Percentiles rank a stretch among this genome's conserved stretches.
phyloP scores from a whole-genome alignment of 2,797 vertebrate genomes.

The Eidolon dupreanum region DNA sequence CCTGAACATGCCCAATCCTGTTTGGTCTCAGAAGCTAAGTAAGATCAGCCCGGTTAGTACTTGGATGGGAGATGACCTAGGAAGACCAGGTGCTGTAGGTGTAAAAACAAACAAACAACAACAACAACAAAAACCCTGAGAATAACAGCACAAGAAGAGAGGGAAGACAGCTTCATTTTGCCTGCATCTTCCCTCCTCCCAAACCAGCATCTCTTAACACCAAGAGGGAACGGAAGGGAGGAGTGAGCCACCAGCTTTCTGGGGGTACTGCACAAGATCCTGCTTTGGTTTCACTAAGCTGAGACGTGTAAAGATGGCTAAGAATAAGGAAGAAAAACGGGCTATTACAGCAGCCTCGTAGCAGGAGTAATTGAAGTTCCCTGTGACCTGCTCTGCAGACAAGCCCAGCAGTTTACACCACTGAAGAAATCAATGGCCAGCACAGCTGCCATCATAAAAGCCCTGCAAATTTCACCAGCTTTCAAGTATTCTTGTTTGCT shows the following conservation, averaged over 20 bases:
- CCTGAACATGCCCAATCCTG: too few species aligned
- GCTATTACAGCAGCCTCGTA: not conserved
- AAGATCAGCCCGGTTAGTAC: too few species aligned
- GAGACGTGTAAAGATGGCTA: not conserved
- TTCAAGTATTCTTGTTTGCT: not conserved
- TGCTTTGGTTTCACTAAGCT: not conserved
- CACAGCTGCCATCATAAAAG: not conserved
- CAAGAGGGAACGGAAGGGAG: not conserved
- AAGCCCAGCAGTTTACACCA: not conserved
- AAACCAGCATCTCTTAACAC: not conserved
- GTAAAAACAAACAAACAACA: not conserved
- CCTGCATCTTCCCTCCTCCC: not conserved
- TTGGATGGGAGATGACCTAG: too few species aligned
- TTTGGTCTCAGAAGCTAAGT: too few species aligned
- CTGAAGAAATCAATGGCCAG: not conserved
- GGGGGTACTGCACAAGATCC: not conserved
- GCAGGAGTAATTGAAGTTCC: not conserved
- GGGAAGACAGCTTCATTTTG: not conserved
- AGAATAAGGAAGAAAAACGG: not conserved
- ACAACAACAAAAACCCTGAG: not conserved
- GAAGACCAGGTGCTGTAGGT: too few species aligned
- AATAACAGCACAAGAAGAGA: not conserved
- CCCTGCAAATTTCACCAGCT: not conserved
- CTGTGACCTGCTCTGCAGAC: not conserved
- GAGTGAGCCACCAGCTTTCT: not conserved